Evolutionary conservation across 2,888 invertebrate species (phyloP).

Genomic region (Lycia hirtaria): DNA sequence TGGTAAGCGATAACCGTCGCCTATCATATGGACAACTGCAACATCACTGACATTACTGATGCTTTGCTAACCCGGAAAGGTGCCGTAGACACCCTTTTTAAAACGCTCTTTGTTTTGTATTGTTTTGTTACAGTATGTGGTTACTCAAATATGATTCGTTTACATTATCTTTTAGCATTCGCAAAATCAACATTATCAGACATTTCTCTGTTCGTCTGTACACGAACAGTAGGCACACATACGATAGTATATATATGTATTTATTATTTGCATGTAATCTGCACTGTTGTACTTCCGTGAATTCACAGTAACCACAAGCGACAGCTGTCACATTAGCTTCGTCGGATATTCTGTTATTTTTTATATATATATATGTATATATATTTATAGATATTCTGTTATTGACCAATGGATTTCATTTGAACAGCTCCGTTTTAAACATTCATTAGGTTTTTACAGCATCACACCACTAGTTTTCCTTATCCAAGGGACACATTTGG

Average conservation of each 20-base stretch:
- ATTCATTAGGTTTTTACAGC: constrained; percentile 15
- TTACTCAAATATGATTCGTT: too few species aligned
- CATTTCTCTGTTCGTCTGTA: constrained; percentile 20
- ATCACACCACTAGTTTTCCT: neutral
- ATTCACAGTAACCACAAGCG: constrained; percentile 45
- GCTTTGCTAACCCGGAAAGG: too few species aligned
- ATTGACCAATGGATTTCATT: constrained; percentile 22
- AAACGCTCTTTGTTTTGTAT: too few species aligned
- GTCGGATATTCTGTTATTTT: constrained; percentile 27
- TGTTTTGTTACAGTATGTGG: too few species aligned
- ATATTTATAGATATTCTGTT: constrained; percentile 9
- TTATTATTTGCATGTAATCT: constrained; percentile 28
- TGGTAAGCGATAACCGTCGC: too few species aligned
- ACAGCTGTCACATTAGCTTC: constrained; percentile 54
- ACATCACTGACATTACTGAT: too few species aligned
- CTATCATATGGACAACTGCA: too few species aligned
- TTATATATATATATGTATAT: too few species aligned
- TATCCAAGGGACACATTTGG: neutral
- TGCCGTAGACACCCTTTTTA: too few species aligned
- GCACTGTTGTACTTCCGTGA: constrained; percentile 53
- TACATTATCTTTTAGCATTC: too few species aligned
- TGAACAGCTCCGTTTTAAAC: constrained; percentile 9
- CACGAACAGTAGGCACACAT: constrained; percentile 4
- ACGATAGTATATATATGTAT: constrained; percentile 23
- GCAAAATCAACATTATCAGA: neutral